Evolutionary conservation across 2,888 invertebrate species (phyloP), one percentile per base, ranked within the genome.

Genomic region (Drosophila aldrichi): DNA sequence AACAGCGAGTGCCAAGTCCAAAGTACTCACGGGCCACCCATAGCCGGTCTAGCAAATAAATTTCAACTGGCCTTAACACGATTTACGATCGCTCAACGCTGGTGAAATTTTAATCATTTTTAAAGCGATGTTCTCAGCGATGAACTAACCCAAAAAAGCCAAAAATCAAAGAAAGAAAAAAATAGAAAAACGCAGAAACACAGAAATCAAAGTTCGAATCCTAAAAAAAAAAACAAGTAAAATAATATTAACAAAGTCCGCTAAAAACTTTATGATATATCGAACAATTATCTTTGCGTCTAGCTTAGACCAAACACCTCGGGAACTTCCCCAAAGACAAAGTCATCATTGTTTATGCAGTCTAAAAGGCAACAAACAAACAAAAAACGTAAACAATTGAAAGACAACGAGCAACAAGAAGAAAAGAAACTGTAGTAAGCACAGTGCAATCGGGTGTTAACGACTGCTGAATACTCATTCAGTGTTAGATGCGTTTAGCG

Each of bases 111-210:
- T 36, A 51, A 66, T 60, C 38, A 78, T 54, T 77, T 77, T 73
- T 70, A 60, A 41, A 65, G 56, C 73, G 74, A 73, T 77, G 76
- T 62, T 73, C 76, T 72, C 68, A 76, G 76, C 77, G 18, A 48
- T 32, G n/a, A 29, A 18, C 18, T 18, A 12, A 18, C 6, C 48
- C 10, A 32, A 10, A 48, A 48, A 46, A 46, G 8, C 16, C 16
- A 5, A 16, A 25, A 46, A 9, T 1, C 8, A 16, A 46, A 46
- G 14, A 20, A 25, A 25, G 6, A 25, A 25, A 0, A 25, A 25
- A 25, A 7, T 25, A 25, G 25, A 25, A 25, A 25, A 25, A 3
- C 25, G 25, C 22, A 25, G 5, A 25, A 25, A 5, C 25, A 25
- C 25, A 25, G 5, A 1, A 44, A 16, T 3, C n/a, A 46, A 25